phyloP scores from a whole-genome alignment of 1,140 invertebrate species.

The Conus ventricosus region DNA sequence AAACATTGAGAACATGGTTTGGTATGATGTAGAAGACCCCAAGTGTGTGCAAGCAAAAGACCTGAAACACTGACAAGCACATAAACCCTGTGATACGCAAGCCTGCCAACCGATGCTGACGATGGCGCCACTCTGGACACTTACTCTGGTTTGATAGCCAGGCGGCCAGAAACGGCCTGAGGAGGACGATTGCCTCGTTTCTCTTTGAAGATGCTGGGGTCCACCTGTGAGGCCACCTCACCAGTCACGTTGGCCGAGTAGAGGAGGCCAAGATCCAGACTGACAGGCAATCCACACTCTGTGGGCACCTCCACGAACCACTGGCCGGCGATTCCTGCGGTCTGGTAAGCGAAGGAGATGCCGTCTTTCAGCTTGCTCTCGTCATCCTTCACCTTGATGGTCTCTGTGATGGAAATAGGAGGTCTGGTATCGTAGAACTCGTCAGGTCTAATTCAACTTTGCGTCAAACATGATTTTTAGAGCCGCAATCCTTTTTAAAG shows the following conservation, averaged over 20 bases:
- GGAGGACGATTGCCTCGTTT: background rate
- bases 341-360: background rate
- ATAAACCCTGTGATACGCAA: too few relatives aligned
- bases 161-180: background rate
- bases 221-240: background rate
- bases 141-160: slow-evolving; percentile 4
- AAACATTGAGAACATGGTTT: too few relatives aligned
- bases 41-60: too few relatives aligned
- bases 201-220: background rate
- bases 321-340: background rate
- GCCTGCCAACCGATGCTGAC: too few relatives aligned
- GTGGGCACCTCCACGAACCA: background rate
- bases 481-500: too few relatives aligned
- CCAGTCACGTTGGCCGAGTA: background rate
- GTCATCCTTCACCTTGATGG: background rate
- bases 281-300: slow-evolving; percentile 14
- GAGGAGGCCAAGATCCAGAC: background rate
- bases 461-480: too few relatives aligned
- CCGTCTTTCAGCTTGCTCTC: background rate
- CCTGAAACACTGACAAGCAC: too few relatives aligned
- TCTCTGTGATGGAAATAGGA: background rate
- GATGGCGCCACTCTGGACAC: background rate
- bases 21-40: too few relatives aligned
- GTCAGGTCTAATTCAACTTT: too few relatives aligned
- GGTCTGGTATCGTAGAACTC: too few relatives aligned